Base-by-base conservation (phyloP, 2,797 vertebrate genomes). In the Takifugu ocellatus region DNA sequence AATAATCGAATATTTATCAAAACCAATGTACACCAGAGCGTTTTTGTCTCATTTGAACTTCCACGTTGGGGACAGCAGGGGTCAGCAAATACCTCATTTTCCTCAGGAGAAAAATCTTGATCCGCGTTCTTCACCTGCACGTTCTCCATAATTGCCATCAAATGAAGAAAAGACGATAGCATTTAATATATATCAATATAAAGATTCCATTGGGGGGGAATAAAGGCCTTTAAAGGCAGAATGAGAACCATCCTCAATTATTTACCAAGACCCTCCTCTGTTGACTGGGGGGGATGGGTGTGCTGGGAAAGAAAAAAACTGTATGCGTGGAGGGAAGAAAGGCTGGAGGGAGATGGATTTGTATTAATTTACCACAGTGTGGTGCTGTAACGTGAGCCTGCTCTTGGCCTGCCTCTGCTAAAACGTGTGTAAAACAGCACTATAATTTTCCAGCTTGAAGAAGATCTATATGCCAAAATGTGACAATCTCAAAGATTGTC, bases 181-280 rank as follows among this genome's bases (percentile, higher is more conserved):
- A 12, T 39, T 39, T 14, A 14, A 39, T 39, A 1, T 0, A 39
- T 39, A 14, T 39, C 2, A 39, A 10, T 9, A 33, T 33, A 10
- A 39, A 3, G 36, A 39, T 33, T 33, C 31, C 31, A 33, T 2
- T 11, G 36, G 12, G 33, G 33, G 9, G 29, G 31, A 10, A 2
- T 33, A 10, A 33, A 33, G 27, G 27, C 27, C 14, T 17, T 52
- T 33, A 57, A 52, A 52, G 51, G 62, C 51, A 68, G 64, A 69
- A 24, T 6, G 56, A 63, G 61, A 71, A 73, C 66, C 70, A 74
- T 66, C 74, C 61, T 90, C 75, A 84, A 88, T 90, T 84, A 88
- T 90, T 88, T 82, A 88, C 71, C 72, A 78, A 60, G 79, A 68
- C 55, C 61, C 65, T 84, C 77, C 71, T 78, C 51, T 7, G 66